These are phyloP conservation scores for Danionella cerebrum DNA, from an alignment of 2,113 vertebrate genomes.

Conservation along the genomic window DNA sequence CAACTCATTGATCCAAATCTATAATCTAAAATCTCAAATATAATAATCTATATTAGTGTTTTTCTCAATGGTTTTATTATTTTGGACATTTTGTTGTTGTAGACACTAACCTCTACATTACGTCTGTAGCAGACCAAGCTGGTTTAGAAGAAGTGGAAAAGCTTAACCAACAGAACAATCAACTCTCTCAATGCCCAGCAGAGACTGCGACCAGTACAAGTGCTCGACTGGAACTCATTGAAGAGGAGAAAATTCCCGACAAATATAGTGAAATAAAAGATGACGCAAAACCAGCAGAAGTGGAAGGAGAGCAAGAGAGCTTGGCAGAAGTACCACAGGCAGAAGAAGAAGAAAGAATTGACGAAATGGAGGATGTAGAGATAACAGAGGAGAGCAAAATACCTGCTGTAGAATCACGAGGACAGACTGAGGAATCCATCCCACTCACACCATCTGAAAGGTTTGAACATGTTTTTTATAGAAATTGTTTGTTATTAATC, in stretches of 20 bases:
- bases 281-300: slow-evolving; percentile 15
- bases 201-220: slow-evolving; percentile 23
- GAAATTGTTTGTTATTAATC: too few species aligned
- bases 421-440: slow-evolving; percentile 16
- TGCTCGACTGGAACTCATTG: slow-evolving; percentile 41
- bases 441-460: slow-evolving; percentile 38
- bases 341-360: background rate
- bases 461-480: slow-evolving; percentile 33
- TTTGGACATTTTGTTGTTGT: too few species aligned
- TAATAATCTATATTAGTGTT: too few species aligned
- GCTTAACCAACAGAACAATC: slow-evolving; percentile 74
- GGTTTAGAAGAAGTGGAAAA: slow-evolving; percentile 68
- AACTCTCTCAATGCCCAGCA: slow-evolving; percentile 52
- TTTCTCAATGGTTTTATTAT: too few species aligned
- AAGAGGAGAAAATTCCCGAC: background rate
- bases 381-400: slow-evolving; percentile 10
- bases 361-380: background rate
- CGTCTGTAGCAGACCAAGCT: slow-evolving; percentile 59
- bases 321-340: too few species aligned
- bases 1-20: too few species aligned
- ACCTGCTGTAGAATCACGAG: background rate
- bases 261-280: slow-evolving; percentile 24
- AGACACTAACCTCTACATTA: too few species aligned
- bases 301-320: slow-evolving; percentile 33
- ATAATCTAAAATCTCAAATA: too few species aligned